These are phyloP conservation scores for Caenorhabditis inopinata DNA, from an alignment of 1,140 invertebrate genomes.

Conservation along the genomic window DNA sequence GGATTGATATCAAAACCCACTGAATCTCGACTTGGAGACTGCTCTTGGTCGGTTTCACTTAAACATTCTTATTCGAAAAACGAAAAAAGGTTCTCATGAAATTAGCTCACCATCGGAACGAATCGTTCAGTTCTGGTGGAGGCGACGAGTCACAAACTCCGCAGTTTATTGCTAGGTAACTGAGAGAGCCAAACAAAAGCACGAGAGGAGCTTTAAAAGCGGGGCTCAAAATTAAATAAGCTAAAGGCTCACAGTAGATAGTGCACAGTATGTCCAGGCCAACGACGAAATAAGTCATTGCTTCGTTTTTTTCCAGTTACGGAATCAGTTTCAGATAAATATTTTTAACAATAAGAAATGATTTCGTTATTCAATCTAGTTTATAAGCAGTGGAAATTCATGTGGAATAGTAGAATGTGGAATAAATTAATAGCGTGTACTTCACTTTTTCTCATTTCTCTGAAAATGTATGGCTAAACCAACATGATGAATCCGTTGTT, in stretches of 20 bases:
- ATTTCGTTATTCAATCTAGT: background rate
- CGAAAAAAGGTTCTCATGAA: too few species aligned
- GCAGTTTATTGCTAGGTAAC: background rate
- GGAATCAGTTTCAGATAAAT: background rate
- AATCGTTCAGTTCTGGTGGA: background rate
- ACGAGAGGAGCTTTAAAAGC: background rate
- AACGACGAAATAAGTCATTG: background rate
- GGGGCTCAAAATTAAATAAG: background rate
- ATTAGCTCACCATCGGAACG: background rate
- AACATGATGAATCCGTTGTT: too few species aligned
- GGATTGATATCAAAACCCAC: constrained; percentile 17
- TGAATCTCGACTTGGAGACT: background rate
- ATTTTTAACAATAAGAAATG: background rate
- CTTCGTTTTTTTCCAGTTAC: background rate
- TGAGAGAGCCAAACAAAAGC: background rate
- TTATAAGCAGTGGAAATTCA: background rate
- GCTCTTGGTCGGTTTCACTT: background rate
- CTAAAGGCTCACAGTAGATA: background rate
- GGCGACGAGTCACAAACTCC: background rate
- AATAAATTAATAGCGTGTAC: too few species aligned
- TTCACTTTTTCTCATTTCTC: too few species aligned
- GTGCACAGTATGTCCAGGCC: background rate
- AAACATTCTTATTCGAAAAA: background rate
- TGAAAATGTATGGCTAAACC: too few species aligned
- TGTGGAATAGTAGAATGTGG: too few species aligned